Percentiles rank a stretch among this genome's conserved stretches.
Evolutionary conservation across 2,113 vertebrate species (phyloP).

Genomic region (Ophthalmolycus amberensis): DNA sequence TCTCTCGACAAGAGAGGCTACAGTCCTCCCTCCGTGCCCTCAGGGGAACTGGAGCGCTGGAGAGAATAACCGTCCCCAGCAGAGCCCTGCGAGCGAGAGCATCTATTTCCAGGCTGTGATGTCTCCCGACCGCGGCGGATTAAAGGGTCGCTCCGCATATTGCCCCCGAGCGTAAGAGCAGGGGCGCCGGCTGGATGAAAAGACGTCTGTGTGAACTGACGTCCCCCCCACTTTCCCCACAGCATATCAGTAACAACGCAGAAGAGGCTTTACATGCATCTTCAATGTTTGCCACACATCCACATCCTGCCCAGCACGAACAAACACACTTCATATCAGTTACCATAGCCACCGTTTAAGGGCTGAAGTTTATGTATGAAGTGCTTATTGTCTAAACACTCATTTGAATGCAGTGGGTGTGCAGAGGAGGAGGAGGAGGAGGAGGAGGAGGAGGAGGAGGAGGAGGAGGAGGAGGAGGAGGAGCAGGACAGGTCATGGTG

Average conservation of each 20-base stretch:
- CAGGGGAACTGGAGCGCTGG: not conserved
- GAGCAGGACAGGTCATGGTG: conserved; percentile 27
- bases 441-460: conserved; percentile 28
- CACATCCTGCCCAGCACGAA: not conserved
- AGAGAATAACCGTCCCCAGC: conserved; percentile 28
- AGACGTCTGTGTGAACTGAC: conserved; percentile 10
- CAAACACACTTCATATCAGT: conserved; percentile 30
- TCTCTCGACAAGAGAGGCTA: not conserved
- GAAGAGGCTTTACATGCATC: conserved; percentile 38
- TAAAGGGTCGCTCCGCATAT: conserved; percentile 44
- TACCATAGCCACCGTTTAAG: conserved; percentile 65
- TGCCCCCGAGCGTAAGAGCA: conserved; percentile 43
- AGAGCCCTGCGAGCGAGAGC: conserved; percentile 18
- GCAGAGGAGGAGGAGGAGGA: conserved; percentile 30
- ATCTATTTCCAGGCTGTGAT: conserved; percentile 35
- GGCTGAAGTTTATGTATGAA: conserved; percentile 37
- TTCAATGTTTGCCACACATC: not conserved
- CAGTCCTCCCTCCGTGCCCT: conserved; percentile 4
- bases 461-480: conserved; percentile 34
- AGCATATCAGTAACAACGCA: conserved; percentile 32
- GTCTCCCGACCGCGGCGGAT: conserved; percentile 47
- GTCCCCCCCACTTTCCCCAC: not conserved
- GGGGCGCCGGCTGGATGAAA: conserved; percentile 38
- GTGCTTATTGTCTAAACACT: conserved; percentile 46
- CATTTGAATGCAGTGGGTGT: conserved; percentile 42